A percentile compares a stretch with the other conserved stretches of the same genome.
Conservation (phyloP, 2,113 vertebrate species). For the Nycticryphes semicollaris region DNA sequence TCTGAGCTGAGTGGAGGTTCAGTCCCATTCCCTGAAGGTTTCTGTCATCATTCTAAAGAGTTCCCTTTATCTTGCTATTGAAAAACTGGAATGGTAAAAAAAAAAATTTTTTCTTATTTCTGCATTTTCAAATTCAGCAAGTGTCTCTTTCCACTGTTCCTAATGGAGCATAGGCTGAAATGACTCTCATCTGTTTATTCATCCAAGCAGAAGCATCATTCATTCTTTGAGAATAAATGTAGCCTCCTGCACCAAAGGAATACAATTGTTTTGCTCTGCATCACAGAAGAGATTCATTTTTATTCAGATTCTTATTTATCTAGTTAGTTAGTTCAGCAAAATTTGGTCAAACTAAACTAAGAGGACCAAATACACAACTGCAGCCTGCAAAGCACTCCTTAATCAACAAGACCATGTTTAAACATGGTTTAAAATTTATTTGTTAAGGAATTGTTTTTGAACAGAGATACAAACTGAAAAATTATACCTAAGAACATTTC, state of each 20-base stretch:
- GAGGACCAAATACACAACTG: neutral
- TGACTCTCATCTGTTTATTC: neutral
- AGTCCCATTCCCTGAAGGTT: neutral
- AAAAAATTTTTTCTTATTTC: neutral
- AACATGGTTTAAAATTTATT: fast-evolving
- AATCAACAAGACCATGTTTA: neutral
- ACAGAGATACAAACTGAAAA: neutral
- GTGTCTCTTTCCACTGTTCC: neutral
- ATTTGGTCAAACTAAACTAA: neutral
- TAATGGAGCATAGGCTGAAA: neutral
- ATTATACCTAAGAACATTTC: neutral
- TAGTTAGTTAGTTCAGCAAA: neutral
- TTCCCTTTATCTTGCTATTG: neutral
- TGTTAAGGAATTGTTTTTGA: neutral
- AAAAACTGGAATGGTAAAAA: neutral
- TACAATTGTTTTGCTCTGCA: neutral
- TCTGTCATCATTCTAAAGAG: neutral
- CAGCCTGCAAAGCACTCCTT: neutral
- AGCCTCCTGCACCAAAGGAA: neutral
- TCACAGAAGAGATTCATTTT: neutral
- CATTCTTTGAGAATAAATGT: neutral
- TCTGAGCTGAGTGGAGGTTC: neutral
- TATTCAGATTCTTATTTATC: neutral
- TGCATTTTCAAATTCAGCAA: neutral
- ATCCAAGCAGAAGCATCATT: neutral